Percentiles rank a stretch among this genome's conserved stretches.
These are phyloP conservation scores for Lutjanus campechanus DNA, from an alignment of 2,797 vertebrate species.

Conservation along the genomic window DNA sequence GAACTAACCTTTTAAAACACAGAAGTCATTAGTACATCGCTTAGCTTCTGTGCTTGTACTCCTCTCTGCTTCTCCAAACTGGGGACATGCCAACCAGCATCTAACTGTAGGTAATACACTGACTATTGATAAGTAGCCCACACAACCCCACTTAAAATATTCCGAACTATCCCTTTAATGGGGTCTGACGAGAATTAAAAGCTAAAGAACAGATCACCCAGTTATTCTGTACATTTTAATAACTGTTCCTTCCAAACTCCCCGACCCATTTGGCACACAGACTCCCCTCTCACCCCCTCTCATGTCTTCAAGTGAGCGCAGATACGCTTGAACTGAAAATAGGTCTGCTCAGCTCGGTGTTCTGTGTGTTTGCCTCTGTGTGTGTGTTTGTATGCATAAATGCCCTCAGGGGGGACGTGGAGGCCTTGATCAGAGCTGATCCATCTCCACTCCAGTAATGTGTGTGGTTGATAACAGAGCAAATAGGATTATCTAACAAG, in stretches of 20 bases:
- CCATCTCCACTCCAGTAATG: constrained; percentile 70
- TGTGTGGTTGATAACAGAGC: constrained; percentile 73
- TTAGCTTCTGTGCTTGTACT: too few species aligned
- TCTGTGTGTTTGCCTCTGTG: constrained; percentile 19
- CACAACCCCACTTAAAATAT: too few species aligned
- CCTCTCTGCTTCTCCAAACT: too few species aligned
- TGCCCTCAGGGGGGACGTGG: constrained; percentile 55
- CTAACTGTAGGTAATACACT: too few species aligned
- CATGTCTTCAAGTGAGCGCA: constrained; percentile 50
- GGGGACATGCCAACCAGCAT: too few species aligned
- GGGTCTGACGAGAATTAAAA: constrained; percentile 30
- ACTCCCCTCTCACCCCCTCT: constrained; percentile 42
- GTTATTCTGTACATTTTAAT: constrained; percentile 54
- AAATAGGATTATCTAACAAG: constrained; percentile 80
- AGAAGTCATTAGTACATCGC: too few species aligned
- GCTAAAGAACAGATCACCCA: constrained; percentile 40
- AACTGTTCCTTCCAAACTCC: constrained; percentile 55
- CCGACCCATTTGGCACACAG: constrained; percentile 57
- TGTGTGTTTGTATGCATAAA: constrained; percentile 34
- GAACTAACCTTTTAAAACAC: too few species aligned
- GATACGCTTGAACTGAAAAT: constrained; percentile 67
- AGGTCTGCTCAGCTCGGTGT: constrained; percentile 33
- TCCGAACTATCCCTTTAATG: neutral
- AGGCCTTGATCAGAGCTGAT: constrained; percentile 74
- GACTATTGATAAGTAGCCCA: too few species aligned